Percentiles rank a stretch among this genome's conserved stretches.
phyloP scores from a whole-genome alignment of 2,888 invertebrate species.

The Muscina levida region DNA sequence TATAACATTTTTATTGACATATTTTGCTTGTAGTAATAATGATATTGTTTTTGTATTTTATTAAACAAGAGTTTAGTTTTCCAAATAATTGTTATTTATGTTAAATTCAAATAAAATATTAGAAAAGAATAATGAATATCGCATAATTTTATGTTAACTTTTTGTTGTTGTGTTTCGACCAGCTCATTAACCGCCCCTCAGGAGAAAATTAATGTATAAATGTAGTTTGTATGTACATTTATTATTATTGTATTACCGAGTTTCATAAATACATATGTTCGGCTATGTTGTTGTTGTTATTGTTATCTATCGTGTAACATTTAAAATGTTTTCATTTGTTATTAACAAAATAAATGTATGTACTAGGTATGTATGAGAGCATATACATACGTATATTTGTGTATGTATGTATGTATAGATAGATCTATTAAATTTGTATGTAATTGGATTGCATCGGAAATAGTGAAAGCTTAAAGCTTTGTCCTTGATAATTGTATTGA shows the following conservation, averaged over 20 bases:
- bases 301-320: constrained; percentile 8
- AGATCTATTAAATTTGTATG: constrained; percentile 3
- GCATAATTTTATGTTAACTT: constrained; percentile 21
- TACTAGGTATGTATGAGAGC: no score
- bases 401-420: constrained; percentile 40
- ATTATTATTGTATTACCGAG: constrained; percentile 1
- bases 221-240: no score
- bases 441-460: constrained; percentile 21
- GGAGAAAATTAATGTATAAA: neutral
- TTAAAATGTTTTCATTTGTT: neutral
- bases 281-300: no score
- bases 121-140: constrained; percentile 4
- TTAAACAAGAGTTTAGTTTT: neutral
- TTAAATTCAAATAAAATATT: neutral
- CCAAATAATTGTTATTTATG: neutral
- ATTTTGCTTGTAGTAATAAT: neutral
- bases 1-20: no score
- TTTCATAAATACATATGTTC: no score
- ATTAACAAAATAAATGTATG: no score
- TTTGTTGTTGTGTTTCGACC: neutral
- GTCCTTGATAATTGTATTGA: no score
- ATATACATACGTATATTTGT: no score
- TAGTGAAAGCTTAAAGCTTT: constrained; percentile 58
- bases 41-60: constrained; percentile 6
- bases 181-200: neutral